A percentile compares a stretch with the other conserved stretches of the same genome.
Evolutionary conservation across 2,888 invertebrate species (phyloP).

Genomic region (Drosophila percnosoma): DNA sequence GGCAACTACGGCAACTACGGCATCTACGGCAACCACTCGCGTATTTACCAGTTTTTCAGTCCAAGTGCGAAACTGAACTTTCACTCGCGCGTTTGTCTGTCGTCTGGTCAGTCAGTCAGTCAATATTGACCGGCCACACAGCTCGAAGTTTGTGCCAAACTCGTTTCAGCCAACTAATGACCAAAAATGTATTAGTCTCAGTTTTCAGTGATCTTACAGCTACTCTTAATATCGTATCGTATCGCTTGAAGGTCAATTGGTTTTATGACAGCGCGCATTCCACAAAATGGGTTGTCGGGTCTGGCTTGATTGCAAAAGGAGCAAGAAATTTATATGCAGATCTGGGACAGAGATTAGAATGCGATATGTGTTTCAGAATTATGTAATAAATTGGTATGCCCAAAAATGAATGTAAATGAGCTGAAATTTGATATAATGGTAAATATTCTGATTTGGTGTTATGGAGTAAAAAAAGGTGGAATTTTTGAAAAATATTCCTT

Average conservation of each 20-base stretch:
- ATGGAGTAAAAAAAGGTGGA: neutral
- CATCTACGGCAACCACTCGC: conserved; percentile 4
- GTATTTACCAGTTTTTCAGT: conserved; percentile 54
- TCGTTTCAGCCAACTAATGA: conserved; percentile 69
- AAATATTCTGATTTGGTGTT: neutral
- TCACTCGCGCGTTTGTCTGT: conserved; percentile 70
- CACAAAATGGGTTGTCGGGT: conserved; percentile 55
- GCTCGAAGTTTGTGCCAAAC: conserved; percentile 42
- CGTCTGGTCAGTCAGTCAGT: conserved; percentile 41
- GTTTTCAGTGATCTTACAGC: conserved; percentile 40
- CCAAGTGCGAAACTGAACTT: conserved; percentile 58
- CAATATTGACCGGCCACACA: conserved; percentile 57
- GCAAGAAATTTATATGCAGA: conserved; percentile 23
- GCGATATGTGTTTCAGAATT: conserved; percentile 7
- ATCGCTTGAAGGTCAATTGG: conserved; percentile 73
- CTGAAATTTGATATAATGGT: neutral
- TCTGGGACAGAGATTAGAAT: conserved; percentile 22
- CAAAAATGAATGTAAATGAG: neutral
- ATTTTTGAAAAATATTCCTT: too few relatives aligned
- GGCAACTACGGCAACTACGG: conserved; percentile 15
- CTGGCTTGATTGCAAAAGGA: conserved; percentile 23
- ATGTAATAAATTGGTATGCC: neutral
- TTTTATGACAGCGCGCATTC: conserved; percentile 45
- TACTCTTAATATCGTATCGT: conserved; percentile 31
- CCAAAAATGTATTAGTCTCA: conserved; percentile 67